A percentile compares a stretch with the other conserved stretches of the same genome.
Conservation (phyloP, 1,140 invertebrate species). For the Neoseiulus cucumeris region DNA sequence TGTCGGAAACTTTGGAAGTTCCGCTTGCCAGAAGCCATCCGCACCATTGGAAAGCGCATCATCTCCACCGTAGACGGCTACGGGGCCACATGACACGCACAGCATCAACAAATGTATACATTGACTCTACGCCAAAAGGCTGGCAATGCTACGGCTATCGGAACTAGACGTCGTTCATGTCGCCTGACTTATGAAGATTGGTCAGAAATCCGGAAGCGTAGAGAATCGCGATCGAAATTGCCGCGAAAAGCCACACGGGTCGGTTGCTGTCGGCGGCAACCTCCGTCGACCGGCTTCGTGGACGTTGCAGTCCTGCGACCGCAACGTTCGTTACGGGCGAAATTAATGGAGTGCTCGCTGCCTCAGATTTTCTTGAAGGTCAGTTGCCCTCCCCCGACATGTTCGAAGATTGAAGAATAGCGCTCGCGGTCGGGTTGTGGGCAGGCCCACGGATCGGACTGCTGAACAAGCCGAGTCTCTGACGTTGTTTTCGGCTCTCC, state of each 20-base stretch:
- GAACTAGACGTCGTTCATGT: too few species aligned
- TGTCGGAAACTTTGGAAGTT: too few species aligned
- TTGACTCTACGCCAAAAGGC: too few species aligned
- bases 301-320: background rate
- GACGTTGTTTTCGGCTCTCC: background rate
- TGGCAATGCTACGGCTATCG: too few species aligned
- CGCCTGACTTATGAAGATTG: too few species aligned
- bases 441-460: background rate
- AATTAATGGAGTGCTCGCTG: background rate
- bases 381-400: background rate
- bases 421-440: background rate
- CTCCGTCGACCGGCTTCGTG: background rate
- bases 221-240: background rate
- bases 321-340: background rate
- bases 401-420: background rate
- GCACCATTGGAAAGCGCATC: too few species aligned
- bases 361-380: background rate
- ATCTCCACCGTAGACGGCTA: too few species aligned
- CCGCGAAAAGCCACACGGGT: background rate
- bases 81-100: too few species aligned
- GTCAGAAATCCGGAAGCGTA: background rate
- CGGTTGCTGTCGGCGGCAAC: background rate
- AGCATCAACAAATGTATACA: too few species aligned
- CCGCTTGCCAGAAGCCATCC: too few species aligned
- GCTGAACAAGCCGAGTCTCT: slow-evolving; percentile 4